phyloP scores from a whole-genome alignment of 2,797 vertebrate genomes.

The Sorex maritimensis region DNA sequence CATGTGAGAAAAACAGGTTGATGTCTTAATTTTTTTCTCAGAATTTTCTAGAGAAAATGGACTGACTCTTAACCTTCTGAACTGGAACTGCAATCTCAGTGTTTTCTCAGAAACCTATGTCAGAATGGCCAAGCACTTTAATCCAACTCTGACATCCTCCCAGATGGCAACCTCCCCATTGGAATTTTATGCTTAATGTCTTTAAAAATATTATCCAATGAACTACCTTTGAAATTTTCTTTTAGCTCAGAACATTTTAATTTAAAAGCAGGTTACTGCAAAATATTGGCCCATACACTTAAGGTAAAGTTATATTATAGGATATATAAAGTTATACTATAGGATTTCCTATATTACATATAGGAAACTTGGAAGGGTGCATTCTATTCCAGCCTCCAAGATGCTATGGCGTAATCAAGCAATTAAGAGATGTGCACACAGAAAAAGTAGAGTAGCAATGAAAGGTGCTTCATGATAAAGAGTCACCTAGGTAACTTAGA shows the following conservation, averaged over 20 bases:
- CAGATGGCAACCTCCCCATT: slow-evolving; percentile 1
- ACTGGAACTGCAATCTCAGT: background rate
- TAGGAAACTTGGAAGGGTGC: background rate
- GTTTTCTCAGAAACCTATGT: background rate
- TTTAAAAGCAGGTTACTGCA: background rate
- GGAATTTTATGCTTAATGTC: slow-evolving; percentile 28
- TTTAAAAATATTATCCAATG: slow-evolving; percentile 13
- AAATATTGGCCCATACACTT: background rate
- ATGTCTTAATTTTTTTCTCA: slow-evolving; percentile 16
- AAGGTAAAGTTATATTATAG: slow-evolving; percentile 1
- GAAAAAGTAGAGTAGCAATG: background rate
- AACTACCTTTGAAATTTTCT: slow-evolving; percentile 18
- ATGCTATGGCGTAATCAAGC: background rate
- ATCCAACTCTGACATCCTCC: background rate
- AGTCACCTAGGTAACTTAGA: background rate
- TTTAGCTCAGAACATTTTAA: slow-evolving; percentile 11
- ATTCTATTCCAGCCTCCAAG: background rate
- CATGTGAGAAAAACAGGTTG: background rate
- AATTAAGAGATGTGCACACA: background rate
- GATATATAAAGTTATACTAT: too few species aligned
- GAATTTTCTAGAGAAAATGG: slow-evolving; percentile 41
- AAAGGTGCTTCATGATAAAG: background rate
- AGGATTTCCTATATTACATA: too few species aligned
- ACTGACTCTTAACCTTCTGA: background rate
- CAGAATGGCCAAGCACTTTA: slow-evolving; percentile 7